Evolutionary conservation across 2,888 invertebrate genomes (phyloP).

Genomic region (Drosophila nigricruria): DNA sequence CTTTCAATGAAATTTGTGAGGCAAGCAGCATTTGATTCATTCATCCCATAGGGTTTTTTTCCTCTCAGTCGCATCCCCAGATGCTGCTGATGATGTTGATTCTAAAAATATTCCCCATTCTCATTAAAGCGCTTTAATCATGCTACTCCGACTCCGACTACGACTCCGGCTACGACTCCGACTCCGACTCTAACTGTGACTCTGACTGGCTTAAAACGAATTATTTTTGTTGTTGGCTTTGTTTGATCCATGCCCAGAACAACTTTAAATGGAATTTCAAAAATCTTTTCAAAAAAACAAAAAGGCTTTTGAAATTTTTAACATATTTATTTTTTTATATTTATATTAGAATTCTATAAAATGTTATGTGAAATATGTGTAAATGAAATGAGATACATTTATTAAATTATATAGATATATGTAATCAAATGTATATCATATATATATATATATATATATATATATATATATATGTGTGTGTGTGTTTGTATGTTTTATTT

Average conservation of each 20-base stretch:
- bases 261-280: conserved; percentile 6
- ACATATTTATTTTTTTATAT: not conserved
- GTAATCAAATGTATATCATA: not conserved
- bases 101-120: conserved; percentile 16
- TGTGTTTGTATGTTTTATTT: too few species aligned
- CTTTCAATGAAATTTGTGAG: conserved; percentile 40
- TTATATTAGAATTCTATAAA: not conserved
- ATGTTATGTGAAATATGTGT: not conserved
- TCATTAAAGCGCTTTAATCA: conserved; percentile 15
- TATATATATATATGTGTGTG: too few species aligned
- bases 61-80: not conserved
- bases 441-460: not conserved
- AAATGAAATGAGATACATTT: not conserved
- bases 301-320: not conserved
- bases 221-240: not conserved
- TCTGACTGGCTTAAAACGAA: not conserved
- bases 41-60: conserved; percentile 9
- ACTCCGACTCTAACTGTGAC: not conserved
- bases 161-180: not conserved
- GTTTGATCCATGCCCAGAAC: not conserved
- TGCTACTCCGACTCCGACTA: not conserved
- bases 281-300: not conserved
- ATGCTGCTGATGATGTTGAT: conserved; percentile 18
- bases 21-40: conserved; percentile 26
- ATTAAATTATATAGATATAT: not conserved